Base-by-base conservation (phyloP, 2,113 vertebrate genomes). In the Eptatretus burgeri region DNA sequence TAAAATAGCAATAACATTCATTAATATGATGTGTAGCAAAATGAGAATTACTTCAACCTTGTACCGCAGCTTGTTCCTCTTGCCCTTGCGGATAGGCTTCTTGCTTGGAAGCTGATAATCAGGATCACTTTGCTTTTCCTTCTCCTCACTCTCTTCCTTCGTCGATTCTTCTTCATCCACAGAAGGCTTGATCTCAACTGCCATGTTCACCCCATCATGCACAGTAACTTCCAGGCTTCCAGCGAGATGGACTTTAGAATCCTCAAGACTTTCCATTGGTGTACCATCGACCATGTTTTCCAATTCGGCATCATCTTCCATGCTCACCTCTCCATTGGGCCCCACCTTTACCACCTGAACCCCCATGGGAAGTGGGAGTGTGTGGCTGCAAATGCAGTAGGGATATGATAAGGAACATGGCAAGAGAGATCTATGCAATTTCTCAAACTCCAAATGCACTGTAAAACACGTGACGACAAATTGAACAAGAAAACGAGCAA, bases 281-380 rank as follows among this genome's bases (percentile, higher is more conserved):
- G 56, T 20, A 11, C 56, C n/a, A n/a, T 60, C 56, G n/a, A 60
- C 56, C 27, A 41, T 41, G 27, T 41, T 41, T 20, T 60, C 56
- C 56, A 60, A 20, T 20, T 60, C 56, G 16, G n/a, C 56, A 20
- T 60, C 20, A 20, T n/a, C n/a, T 11, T 20, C 56, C 56, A 60
- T 20, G n/a, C 20, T 60, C 9, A 60, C 56, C 56, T 60, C 56
- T 10, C 56, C 56, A 20, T 60, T 60, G 9, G 56, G 56, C 2
- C 56, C 56, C 56, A 60, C 56, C 20, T 60, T 60, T 20, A 60
- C 56, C 56, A 60, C 56, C 20, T 60, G 56, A n/a, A 60, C 56
- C 56, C 56, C 56, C 56, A 17, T 20, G 10, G 56, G 56, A 9
- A 60, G 56, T 20, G 56, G 56, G 10, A 60, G 56, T 20, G 56